Conservation (phyloP, 2,797 vertebrate species). For the Crax fasciolata region DNA sequence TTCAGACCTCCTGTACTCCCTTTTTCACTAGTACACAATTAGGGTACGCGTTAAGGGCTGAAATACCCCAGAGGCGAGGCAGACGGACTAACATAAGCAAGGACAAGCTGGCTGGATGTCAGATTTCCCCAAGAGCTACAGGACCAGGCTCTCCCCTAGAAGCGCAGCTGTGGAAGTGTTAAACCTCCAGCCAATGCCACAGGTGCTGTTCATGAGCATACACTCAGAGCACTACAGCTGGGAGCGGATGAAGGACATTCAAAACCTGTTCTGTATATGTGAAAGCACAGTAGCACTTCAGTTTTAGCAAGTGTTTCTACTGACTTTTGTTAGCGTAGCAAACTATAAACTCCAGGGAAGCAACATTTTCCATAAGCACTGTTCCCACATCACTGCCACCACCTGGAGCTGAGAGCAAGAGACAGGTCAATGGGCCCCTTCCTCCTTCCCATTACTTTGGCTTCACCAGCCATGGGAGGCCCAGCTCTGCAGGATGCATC, state of each 20-base stretch:
- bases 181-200: neutral
- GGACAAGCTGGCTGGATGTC: neutral
- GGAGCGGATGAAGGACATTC: neutral
- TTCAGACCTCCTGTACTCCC: neutral
- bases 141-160: neutral
- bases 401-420: neutral
- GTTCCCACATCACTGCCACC: neutral
- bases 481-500: rapidly evolving
- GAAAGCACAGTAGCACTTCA: neutral
- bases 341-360: neutral
- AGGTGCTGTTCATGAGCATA: neutral
- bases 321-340: neutral
- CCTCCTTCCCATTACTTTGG: neutral
- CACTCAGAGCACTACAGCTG: neutral
- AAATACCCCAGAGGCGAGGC: rapidly evolving
- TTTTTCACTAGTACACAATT: neutral
- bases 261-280: neutral
- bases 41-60: neutral
- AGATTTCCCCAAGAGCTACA: neutral
- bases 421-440: neutral
- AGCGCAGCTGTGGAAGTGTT: neutral
- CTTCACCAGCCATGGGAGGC: neutral
- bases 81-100: neutral
- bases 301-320: neutral
- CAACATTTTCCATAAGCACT: neutral